Evolutionary conservation across 2,113 vertebrate genomes (phyloP), one percentile per base, ranked within the genome.

Genomic region (Sakesphorus luctuosus): DNA sequence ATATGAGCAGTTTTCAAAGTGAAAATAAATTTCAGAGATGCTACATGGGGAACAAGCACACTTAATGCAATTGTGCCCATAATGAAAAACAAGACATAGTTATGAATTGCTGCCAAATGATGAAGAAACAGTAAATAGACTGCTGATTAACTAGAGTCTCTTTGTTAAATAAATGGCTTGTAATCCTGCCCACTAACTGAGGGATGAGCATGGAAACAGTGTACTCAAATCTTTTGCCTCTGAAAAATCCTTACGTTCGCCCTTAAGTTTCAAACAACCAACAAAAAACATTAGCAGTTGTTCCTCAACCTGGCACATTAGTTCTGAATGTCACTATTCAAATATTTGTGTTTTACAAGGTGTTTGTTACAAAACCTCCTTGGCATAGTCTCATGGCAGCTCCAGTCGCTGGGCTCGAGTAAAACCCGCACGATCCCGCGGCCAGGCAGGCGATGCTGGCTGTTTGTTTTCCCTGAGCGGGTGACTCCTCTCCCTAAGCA

Each of bases 301-400:
- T 73, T 95, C 49, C 72, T 84, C 5, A 4, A 35, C 46, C 75
- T 71, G 55, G 83, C 72, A 35, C 23, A 0, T 18, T 7, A 11
- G 59, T 72, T 21, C 9, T 9, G 75, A 88, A 65, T 4, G 11
- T 90, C 0, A 19, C 50, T 74, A 7, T 80, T 77, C 88, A 90
- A 86, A 85, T 47, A 90, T 90, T 94, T 91, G 82, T 44, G 13
- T 90, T 92, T 95, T 89, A 94, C 84, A 92, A 94, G 83, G 91
- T 89, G 92, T 55, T 88, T 58, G 59, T 81, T 86, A 44, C 83
- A 77, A 68, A 95, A 55, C 46, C 86, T 74, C 72, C 62, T 9
- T 10, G 1, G 59, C 2, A 0, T 19, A 10, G 56, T 29, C 93
- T 80, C 83, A 3, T 18, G 15, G 62, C 71, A 46, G 71, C 85